phyloP scores from a whole-genome alignment of 2,888 invertebrate species.

The Drosophila birchii region DNA sequence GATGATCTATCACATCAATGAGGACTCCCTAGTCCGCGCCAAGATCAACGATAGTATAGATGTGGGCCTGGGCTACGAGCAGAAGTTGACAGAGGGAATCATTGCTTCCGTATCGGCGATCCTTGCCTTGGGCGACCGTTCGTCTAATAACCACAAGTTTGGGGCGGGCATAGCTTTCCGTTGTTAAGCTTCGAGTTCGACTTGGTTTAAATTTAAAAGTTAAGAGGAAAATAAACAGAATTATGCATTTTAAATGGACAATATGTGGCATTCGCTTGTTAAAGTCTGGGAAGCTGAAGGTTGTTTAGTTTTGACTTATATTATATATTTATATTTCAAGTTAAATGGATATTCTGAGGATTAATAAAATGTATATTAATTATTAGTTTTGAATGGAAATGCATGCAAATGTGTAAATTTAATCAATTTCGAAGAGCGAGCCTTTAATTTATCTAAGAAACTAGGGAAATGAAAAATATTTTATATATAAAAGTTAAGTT shows the following conservation, averaged over 20 bases:
- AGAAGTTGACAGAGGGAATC: slow-evolving; percentile 95
- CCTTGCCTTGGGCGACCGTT: slow-evolving; percentile 90
- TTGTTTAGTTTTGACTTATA: too few species aligned
- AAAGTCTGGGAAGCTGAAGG: too few species aligned
- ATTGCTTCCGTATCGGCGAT: slow-evolving; percentile 91
- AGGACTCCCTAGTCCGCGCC: slow-evolving; percentile 92
- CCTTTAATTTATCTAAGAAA: too few species aligned
- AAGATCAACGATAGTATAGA: slow-evolving; percentile 96
- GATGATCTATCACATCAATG: slow-evolving; percentile 92
- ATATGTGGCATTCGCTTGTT: background rate
- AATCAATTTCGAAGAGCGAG: too few species aligned
- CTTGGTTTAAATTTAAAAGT: slow-evolving; percentile 13
- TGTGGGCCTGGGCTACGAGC: slow-evolving; percentile 96
- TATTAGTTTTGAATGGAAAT: too few species aligned
- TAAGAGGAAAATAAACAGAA: background rate
- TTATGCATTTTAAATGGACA: background rate
- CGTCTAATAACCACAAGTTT: slow-evolving; percentile 97
- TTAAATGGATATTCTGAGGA: too few species aligned
- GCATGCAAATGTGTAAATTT: too few species aligned
- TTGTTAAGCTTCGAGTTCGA: slow-evolving; percentile 85
- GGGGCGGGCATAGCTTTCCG: slow-evolving; percentile 96
- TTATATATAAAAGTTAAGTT: too few species aligned
- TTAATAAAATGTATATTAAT: too few species aligned
- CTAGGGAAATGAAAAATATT: too few species aligned
- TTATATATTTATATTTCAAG: background rate